Evolutionary conservation across 1,140 invertebrate species (phyloP), one percentile per base, ranked within the genome.

Genomic region (Pomacea maculata): DNA sequence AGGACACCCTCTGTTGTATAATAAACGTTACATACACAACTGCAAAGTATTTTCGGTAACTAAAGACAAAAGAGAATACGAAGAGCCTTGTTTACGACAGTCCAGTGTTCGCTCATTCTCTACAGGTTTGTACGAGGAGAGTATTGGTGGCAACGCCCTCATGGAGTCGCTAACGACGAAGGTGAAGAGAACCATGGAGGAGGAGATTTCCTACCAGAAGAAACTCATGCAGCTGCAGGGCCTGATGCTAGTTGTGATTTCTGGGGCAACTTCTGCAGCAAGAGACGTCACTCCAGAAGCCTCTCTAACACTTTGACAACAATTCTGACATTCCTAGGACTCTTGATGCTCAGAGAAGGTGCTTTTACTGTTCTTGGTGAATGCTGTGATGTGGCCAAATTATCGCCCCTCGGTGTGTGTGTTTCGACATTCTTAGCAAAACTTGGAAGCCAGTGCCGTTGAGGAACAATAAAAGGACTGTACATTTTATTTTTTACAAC

Each of bases 141-240:
- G 88, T 71, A 83, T 90, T 74, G 90, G 87, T 14, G 85, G 90
- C 57, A 87, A 86, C 78, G 91, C 93, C 54, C 91, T 93, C 77
- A 91, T 95, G 45, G 90, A 94, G 80, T 91, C 92, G 75, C 90
- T 94, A 70, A 93, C 96, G 77, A 90, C 91, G 72, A 87, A 92
- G 14, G 91, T 97, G 12, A 91, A 92, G 54, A 87, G 93, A 71
- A 93, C 94, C 84, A 88, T 97, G 29, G 90, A 93, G 61, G 92
- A 93, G 84, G 96, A 97, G 92, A 92, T 94, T 65, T 89, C 94
- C 14, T 92, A 89, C 80, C 89, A 91, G 87, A 90, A 88, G 73
- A 84, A 90, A 63, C 82, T 92, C 57, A 87, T 92, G 86, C 87
- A 91, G 84, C 78, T 91, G n/a, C 86, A 91, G 83, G 92, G 91